A percentile compares a stretch with the other conserved stretches of the same genome.
Conservation (phyloP, 1,140 invertebrate species). For the Atta colombica region DNA sequence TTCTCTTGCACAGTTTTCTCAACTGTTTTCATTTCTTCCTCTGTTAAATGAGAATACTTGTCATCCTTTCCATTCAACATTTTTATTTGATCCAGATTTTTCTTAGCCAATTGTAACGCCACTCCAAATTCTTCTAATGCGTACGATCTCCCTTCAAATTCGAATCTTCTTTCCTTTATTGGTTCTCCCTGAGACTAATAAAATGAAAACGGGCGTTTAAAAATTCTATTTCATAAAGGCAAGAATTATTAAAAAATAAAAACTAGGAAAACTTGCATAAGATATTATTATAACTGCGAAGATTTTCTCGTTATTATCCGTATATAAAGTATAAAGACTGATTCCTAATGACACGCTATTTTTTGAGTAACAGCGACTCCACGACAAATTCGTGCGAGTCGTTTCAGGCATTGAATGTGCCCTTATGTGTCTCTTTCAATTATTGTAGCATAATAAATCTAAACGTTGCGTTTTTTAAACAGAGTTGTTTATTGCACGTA, state of each 20-base stretch:
- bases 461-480: no score
- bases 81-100: slow-evolving; percentile 91
- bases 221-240: slow-evolving; percentile 2
- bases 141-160: slow-evolving; percentile 91
- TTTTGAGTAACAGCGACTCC: no score
- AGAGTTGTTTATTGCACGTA: no score
- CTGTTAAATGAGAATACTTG: slow-evolving; percentile 94
- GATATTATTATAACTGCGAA: no score
- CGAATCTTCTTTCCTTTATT: slow-evolving; percentile 92
- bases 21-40: slow-evolving; percentile 92
- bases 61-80: slow-evolving; percentile 88
- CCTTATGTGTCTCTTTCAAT: no score
- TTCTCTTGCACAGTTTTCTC: slow-evolving; percentile 87
- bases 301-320: no score
- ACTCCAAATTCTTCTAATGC: slow-evolving; percentile 93
- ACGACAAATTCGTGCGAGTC: no score
- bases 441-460: no score
- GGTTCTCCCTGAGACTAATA: slow-evolving; percentile 93
- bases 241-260: slow-evolving; percentile 7
- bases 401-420: no score
- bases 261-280: not conserved
- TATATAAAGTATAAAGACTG: no score
- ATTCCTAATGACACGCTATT: no score
- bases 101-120: slow-evolving; percentile 91
- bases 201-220: slow-evolving; percentile 83